Evolutionary conservation across 2,888 invertebrate species (phyloP), one percentile per base, ranked within the genome.

Genomic region (Rhagophthalmus giganteus): DNA sequence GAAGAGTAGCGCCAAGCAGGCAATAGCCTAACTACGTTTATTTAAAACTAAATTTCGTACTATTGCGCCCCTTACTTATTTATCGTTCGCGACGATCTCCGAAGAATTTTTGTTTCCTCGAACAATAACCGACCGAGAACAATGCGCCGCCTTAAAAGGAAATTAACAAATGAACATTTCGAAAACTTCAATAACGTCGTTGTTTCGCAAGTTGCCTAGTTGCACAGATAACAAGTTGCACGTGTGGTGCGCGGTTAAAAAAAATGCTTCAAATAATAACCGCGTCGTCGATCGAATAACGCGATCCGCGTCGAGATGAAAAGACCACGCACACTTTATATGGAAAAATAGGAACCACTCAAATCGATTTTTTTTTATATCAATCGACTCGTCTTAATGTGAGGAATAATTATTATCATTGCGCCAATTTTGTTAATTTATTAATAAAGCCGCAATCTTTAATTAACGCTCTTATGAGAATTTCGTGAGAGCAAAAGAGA

Each of bases 21-120:
- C 61, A 66, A 67, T 66, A 66, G 66, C 61, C 62, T 65, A 65
- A 68, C 60, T 62, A 65, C 67, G 66, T 68, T 68, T 66, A 68
- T 66, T 67, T 65, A 65, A 66, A 66, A 66, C 66, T 63, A 65
- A 67, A 67, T 67, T 66, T 66, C 62, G 58, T 59, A 64, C 65
- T 62, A 63, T 67, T 59, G 61, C n/a, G n/a, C n/a, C n/a, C n/a
- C n/a, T n/a, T n/a, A n/a, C n/a, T 63, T 64, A 59, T 62, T 64
- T 65, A 64, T 63, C 57, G 61, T 62, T 64, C 60, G 46, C 49
- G 55, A 57, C 42, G 52, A 27, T 50, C 38, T 32, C 38, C 10
- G 25, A 20, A 14, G 31, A 38, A 44, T 50, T 44, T 50, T 50
- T 50, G 16, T n/a, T 10, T 38, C 13, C 26, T 44, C 26, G 31